These are phyloP conservation scores for Drosophila lacteicornis DNA, from an alignment of 1,140 invertebrate species.

Conservation along the genomic window DNA sequence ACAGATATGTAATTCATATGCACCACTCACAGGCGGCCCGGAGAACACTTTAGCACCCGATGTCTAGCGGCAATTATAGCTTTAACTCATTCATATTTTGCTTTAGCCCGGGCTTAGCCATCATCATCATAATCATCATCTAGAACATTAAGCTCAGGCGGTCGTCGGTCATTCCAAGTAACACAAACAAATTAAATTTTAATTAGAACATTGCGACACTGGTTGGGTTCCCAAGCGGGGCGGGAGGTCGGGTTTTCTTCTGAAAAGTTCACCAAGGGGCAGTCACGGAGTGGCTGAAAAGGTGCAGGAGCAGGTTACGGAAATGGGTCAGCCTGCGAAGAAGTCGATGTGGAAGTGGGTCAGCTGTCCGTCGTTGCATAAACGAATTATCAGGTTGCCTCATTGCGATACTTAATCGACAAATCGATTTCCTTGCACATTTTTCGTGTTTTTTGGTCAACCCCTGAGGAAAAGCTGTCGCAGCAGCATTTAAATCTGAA, in stretches of 20 bases:
- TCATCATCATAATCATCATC: not conserved
- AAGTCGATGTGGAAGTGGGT: slow-evolving; percentile 16
- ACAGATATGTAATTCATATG: slow-evolving; percentile 48
- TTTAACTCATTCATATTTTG: slow-evolving; percentile 29
- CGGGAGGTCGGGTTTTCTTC: not conserved
- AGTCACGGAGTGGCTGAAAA: slow-evolving; percentile 3
- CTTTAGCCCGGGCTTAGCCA: slow-evolving; percentile 14
- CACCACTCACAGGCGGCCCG: slow-evolving; percentile 45
- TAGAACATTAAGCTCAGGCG: slow-evolving; percentile 62
- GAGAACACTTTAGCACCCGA: slow-evolving; percentile 37
- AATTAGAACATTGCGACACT: slow-evolving; percentile 79
- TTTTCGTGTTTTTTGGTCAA: slow-evolving; percentile 35
- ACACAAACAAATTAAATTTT: slow-evolving; percentile 67
- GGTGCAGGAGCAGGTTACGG: slow-evolving; percentile 43
- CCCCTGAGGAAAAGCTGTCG: slow-evolving; percentile 56
- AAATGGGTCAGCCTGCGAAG: slow-evolving; percentile 27
- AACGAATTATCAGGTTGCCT: slow-evolving; percentile 36
- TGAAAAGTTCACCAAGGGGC: slow-evolving; percentile 22
- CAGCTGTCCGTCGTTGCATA: slow-evolving; percentile 40
- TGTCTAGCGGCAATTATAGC: slow-evolving; percentile 35
- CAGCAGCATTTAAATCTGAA: slow-evolving; percentile 59
- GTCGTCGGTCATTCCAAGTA: slow-evolving; percentile 73
- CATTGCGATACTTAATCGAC: slow-evolving; percentile 21
- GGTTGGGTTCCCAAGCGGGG: slow-evolving; percentile 21
- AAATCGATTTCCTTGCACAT: slow-evolving; percentile 52